These are phyloP conservation scores for Passer domesticus DNA, from an alignment of 2,113 vertebrate genomes.

Conservation along the genomic window DNA sequence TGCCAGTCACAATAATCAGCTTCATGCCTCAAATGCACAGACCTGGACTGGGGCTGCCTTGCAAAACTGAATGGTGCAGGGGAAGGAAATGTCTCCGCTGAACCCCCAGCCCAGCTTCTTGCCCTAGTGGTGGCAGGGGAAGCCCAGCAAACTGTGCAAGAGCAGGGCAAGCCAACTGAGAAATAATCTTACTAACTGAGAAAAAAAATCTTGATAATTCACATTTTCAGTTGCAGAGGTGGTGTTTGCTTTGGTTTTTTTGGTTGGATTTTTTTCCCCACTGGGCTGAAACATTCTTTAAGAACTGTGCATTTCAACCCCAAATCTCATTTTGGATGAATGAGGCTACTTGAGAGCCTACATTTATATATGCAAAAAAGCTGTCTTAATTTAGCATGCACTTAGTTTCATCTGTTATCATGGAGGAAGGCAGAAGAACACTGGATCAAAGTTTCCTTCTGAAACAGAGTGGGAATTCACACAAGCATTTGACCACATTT, in stretches of 20 bases:
- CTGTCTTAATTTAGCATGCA: not conserved
- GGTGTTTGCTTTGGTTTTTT: not conserved
- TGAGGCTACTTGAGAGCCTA: not conserved
- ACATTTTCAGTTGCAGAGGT: not conserved
- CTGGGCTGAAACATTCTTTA: not conserved
- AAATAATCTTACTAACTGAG: not conserved
- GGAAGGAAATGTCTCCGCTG: rapidly evolving
- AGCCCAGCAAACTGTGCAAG: not conserved
- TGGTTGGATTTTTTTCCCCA: not conserved
- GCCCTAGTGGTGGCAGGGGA: not conserved
- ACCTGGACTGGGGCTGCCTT: not conserved
- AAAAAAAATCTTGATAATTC: not conserved
- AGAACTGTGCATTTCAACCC: not conserved
- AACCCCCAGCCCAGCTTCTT: not conserved
- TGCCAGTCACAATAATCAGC: not conserved
- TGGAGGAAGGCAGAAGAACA: not conserved
- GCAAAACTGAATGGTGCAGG: not conserved
- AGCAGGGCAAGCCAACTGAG: not conserved
- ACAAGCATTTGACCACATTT: not conserved
- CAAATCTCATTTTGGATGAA: not conserved
- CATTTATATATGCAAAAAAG: not conserved
- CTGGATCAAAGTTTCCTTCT: not conserved
- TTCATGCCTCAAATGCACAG: not conserved
- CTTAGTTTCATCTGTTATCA: not conserved
- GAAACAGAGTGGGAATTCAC: not conserved